A percentile compares a stretch with the other conserved stretches of the same genome.
phyloP scores from a whole-genome alignment of 2,888 invertebrate genomes.

The Lucinisca nassula region DNA sequence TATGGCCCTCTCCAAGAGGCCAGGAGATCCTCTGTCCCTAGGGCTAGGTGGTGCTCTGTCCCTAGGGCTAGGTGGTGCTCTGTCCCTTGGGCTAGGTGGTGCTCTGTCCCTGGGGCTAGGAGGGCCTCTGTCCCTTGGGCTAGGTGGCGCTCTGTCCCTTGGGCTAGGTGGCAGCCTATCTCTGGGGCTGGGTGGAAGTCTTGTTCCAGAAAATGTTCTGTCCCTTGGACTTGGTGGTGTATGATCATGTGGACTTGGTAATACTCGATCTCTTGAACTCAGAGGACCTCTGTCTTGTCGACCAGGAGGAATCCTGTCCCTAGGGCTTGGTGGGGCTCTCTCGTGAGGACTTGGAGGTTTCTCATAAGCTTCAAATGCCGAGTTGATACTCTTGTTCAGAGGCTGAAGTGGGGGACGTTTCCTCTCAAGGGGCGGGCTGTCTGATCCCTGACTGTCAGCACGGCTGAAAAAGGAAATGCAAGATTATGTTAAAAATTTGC shows the following conservation, averaged over 20 bases:
- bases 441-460: slow-evolving; percentile 48
- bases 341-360: slow-evolving; percentile 69
- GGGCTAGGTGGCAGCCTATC: slow-evolving; percentile 36
- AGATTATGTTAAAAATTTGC: no score
- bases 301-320: slow-evolving; percentile 48
- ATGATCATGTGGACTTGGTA: slow-evolving; percentile 48
- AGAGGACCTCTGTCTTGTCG: slow-evolving; percentile 41
- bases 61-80: slow-evolving; percentile 46
- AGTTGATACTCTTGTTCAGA: slow-evolving; percentile 75
- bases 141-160: slow-evolving; percentile 55
- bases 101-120: slow-evolving; percentile 38
- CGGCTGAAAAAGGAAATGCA: slow-evolving; percentile 38
- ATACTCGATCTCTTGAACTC: slow-evolving; percentile 54
- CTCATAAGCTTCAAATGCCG: slow-evolving; percentile 79
- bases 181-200: slow-evolving; percentile 43
- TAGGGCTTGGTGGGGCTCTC: slow-evolving; percentile 28
- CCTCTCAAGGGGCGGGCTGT: slow-evolving; percentile 63
- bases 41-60: slow-evolving; percentile 53
- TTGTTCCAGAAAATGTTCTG: not conserved
- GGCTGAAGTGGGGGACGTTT: slow-evolving; percentile 73
- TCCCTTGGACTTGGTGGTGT: slow-evolving; percentile 56
- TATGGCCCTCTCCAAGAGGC: slow-evolving; percentile 58
- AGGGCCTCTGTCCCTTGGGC: slow-evolving; percentile 32
- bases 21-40: slow-evolving; percentile 38
- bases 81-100: slow-evolving; percentile 50